Percentiles rank a stretch among this genome's conserved stretches.
Evolutionary conservation across 2,113 vertebrate species (phyloP).

Genomic region (Hydrochoerus hydrochaeris): DNA sequence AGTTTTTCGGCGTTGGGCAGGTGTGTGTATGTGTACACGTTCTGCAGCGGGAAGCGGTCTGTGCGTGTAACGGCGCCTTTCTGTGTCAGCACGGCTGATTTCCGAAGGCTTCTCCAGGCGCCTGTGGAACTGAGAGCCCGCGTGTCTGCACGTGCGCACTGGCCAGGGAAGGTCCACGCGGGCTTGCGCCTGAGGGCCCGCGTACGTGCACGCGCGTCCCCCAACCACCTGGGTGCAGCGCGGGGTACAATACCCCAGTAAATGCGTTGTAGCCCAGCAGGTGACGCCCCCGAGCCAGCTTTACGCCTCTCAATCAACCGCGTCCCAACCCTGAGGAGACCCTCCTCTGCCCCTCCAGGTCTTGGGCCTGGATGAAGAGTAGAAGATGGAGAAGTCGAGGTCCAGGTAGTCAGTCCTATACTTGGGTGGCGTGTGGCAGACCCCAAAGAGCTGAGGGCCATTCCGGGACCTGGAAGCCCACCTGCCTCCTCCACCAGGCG

Average conservation of each 20-base stretch:
- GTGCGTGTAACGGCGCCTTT: background rate
- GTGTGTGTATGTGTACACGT: background rate
- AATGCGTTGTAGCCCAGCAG: conserved; percentile 33
- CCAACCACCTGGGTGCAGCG: too few relatives aligned
- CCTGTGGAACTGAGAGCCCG: background rate
- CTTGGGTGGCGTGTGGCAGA: background rate
- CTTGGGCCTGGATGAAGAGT: too few relatives aligned
- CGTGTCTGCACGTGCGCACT: background rate
- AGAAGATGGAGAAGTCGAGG: background rate
- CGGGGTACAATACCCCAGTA: too few relatives aligned
- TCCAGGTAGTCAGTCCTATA: background rate
- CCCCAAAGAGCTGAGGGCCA: background rate
- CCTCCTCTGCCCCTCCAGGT: too few relatives aligned
- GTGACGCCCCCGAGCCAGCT: conserved; percentile 39
- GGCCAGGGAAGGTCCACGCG: background rate
- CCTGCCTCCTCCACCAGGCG: background rate
- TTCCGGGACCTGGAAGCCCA: background rate
- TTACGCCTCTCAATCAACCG: background rate
- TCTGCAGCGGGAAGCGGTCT: background rate
- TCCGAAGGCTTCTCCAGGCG: background rate
- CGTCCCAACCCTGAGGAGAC: background rate
- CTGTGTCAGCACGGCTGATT: background rate
- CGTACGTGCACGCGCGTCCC: background rate
- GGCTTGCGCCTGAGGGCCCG: background rate
- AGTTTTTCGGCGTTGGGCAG: background rate